Conservation (phyloP, 2,113 vertebrate species). For the Shinisaurus crocodilurus region DNA sequence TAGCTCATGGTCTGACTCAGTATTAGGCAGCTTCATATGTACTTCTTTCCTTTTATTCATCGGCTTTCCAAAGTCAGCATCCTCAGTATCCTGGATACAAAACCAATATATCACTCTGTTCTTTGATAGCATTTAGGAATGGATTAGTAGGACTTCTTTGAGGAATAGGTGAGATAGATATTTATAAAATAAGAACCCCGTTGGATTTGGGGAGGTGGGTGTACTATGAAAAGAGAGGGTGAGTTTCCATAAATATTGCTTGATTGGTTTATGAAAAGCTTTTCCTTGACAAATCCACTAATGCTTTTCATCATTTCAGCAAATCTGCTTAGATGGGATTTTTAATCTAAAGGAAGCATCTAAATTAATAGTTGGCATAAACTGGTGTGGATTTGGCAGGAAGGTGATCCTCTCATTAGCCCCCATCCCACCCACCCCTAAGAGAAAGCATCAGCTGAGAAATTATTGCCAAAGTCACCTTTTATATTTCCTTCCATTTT, state of each 20-base stretch:
- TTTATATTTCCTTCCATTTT: too few species aligned
- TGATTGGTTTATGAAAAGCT: slow-evolving; percentile 57
- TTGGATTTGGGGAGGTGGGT: background rate
- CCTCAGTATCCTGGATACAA: background rate
- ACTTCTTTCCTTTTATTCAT: background rate
- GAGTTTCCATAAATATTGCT: slow-evolving; percentile 48
- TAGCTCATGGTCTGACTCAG: background rate
- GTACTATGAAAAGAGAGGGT: slow-evolving; percentile 50
- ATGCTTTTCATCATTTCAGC: slow-evolving; percentile 38
- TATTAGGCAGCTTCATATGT: background rate
- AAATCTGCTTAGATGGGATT: background rate
- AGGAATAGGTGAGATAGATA: too few species aligned
- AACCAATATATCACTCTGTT: too few species aligned
- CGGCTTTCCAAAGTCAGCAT: background rate
- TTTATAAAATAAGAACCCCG: slow-evolving; percentile 35
- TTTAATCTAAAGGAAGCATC: too few species aligned
- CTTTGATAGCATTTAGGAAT: too few species aligned
- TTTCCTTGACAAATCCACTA: slow-evolving; percentile 47
- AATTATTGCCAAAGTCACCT: too few species aligned
- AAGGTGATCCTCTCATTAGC: too few species aligned
- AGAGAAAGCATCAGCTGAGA: too few species aligned
- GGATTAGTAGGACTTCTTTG: too few species aligned
- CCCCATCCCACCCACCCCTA: too few species aligned
- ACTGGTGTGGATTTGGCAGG: too few species aligned
- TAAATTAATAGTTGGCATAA: too few species aligned